Base-by-base conservation (phyloP, 1,140 invertebrate genomes). In the Amphibalanus amphitrite region DNA sequence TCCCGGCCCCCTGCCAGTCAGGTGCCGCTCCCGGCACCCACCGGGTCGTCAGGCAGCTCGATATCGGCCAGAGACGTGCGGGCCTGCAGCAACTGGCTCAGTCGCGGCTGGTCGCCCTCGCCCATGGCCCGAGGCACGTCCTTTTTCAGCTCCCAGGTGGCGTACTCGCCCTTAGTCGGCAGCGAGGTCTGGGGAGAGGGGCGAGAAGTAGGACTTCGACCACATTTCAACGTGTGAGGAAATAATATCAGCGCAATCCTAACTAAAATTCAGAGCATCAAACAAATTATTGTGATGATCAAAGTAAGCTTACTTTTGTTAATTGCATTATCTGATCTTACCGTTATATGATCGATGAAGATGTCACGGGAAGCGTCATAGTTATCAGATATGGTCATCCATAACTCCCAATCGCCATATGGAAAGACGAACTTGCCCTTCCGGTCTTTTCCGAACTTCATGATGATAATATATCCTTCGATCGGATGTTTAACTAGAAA, bases 21-120 rank as follows among this genome's bases (percentile, higher is more conserved):
- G n/a, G n/a, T n/a, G n/a, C n/a, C n/a, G n/a, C n/a, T n/a, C n/a
- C 47, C 13, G 47, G 10, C 17, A 17, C 38, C 40, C 28, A 71
- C 70, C 33, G 47, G 33, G 26, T 74, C 64, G 13, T 29, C n/a
- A 1, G 69, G 38, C 10, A 74, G 71, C 0, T 30, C 38, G 64
- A 69, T 70, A 64, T 72, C 73, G 26, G 33, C 71, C 28, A 74
- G n/a, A 0, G 73, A 74, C 1, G 72, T 72, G 59, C 72, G 70
- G 0, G 73, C 73, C 38, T 64, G 59, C 23, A 74, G 71, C 26
- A 74, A 30, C 71, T 72, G 72, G 23, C 72, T 72, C 40, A 74
- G 71, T 6, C 47, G 64, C 15, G 71, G 40, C 71, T 74, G 73
- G 71, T 74, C 69, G 26, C 69, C 29, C 26, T 70, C 71, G 47